A percentile compares a stretch with the other conserved stretches of the same genome.
Evolutionary conservation across 2,888 invertebrate species (phyloP).

Genomic region (Ecdyonurus torrentis): DNA sequence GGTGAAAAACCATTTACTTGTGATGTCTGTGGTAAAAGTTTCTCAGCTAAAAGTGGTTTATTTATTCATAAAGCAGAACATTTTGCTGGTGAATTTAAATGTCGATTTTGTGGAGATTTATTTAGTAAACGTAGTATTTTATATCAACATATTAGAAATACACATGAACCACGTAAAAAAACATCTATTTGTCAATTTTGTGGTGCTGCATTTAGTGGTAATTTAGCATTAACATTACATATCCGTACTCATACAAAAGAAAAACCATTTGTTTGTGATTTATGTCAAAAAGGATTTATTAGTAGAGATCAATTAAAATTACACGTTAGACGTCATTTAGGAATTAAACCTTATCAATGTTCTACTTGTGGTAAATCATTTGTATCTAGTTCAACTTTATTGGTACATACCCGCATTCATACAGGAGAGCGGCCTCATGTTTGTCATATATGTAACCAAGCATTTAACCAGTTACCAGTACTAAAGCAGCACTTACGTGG

Average conservation of each 20-base stretch:
- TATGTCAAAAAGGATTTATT: background rate
- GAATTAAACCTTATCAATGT: background rate
- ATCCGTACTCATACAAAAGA: constrained; percentile 39
- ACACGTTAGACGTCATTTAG: background rate
- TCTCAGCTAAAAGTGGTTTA: background rate
- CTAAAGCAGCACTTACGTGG: constrained; percentile 4
- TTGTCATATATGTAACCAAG: background rate
- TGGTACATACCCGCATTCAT: background rate
- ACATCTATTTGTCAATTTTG: background rate
- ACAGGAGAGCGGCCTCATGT: constrained; percentile 3
- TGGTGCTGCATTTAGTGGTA: background rate
- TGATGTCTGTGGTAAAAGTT: background rate
- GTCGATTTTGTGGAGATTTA: background rate
- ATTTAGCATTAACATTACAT: constrained; percentile 30
- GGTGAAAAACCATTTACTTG: background rate
- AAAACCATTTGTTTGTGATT: constrained; percentile 31
- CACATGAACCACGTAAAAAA: background rate
- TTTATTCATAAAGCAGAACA: background rate
- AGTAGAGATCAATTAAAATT: background rate
- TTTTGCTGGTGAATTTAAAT: background rate
- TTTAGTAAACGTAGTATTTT: background rate
- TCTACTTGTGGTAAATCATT: background rate
- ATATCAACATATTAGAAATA: background rate
- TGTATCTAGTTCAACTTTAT: background rate
- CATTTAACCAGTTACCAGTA: constrained; percentile 4